Base-by-base conservation (phyloP, 2,888 invertebrate species). In the Lepidonotus clava region DNA sequence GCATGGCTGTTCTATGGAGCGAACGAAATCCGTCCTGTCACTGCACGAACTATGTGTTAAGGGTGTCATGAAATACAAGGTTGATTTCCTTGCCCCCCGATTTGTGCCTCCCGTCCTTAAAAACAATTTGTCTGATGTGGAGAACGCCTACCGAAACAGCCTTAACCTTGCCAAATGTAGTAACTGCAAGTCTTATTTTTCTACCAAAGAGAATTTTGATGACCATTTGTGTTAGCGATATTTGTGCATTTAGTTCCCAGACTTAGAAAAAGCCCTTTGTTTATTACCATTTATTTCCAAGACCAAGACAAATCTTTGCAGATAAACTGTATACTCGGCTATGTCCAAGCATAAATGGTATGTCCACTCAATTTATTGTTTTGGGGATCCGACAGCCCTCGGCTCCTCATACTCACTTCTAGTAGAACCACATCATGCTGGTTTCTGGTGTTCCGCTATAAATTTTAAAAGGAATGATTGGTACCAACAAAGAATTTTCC, bases 151-250 rank as follows among this genome's bases (percentile, higher is more conserved):
- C 32, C 21, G 38, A 1, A 28, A 46, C 41, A n/a, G 40, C 66
- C 41, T 85, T 14, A 36, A 8, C 11, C 36, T 85, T 8, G 85
- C 85, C 38, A 85, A 85, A 40, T 85, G 85, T 85, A 85, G 85
- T 67, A 56, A 53, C 14, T 85, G 85, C 40, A 56, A 38, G 21
- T 38, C 38, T 18, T 85, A 67, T 34, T 85, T 67, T 38, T 85
- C 85, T 28, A 66, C 85, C 11, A 85, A 85, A 24, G 66, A 40
- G 14, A 5, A 67, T 38, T 85, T 66, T 85, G 67, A 85, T 46
- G 40, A 28, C 41, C 77, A 86, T 67, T n/a, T 46, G 21, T 85
- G 85, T 24, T 80, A 80, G 34, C 46, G 14, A 34, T 1, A n/a
- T n/a, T n/a, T n/a, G n/a, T n/a, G n/a, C n/a, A n/a, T n/a, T n/a